phyloP scores from a whole-genome alignment of 2,113 vertebrate genomes.

The Varanus komodoensis region DNA sequence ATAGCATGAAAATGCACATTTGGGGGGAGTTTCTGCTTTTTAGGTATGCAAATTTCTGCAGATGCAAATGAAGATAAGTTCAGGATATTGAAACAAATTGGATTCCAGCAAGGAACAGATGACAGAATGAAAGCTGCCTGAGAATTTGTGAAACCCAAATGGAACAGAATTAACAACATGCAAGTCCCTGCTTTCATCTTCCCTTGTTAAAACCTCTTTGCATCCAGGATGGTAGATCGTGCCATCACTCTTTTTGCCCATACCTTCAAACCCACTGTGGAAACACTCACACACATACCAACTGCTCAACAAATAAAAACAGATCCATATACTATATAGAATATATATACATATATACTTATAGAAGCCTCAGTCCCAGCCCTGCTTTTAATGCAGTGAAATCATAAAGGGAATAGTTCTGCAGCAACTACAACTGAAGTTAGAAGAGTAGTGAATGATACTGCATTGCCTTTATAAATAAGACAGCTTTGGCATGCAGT shows the following conservation, averaged over 20 bases:
- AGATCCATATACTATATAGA: neutral
- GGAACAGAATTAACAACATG: no score
- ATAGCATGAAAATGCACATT: no score
- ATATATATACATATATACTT: no score
- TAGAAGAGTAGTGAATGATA: neutral
- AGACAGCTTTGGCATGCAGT: neutral
- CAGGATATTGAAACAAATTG: no score
- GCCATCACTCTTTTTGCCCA: neutral
- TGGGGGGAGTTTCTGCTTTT: no score
- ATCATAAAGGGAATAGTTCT: neutral
- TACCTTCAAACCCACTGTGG: neutral
- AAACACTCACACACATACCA: neutral
- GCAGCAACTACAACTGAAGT: fast-evolving
- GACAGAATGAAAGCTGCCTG: no score
- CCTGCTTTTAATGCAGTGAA: neutral
- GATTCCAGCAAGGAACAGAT: no score
- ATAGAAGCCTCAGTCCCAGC: neutral
- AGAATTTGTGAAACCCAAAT: no score
- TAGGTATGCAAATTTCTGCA: no score
- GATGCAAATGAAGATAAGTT: no score
- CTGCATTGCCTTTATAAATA: neutral
- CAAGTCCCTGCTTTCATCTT: neutral
- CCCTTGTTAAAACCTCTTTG: neutral
- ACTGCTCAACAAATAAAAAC: neutral
- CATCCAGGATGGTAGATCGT: neutral